phyloP scores from a whole-genome alignment of 2,113 vertebrate genomes.

The Varanus komodoensis region DNA sequence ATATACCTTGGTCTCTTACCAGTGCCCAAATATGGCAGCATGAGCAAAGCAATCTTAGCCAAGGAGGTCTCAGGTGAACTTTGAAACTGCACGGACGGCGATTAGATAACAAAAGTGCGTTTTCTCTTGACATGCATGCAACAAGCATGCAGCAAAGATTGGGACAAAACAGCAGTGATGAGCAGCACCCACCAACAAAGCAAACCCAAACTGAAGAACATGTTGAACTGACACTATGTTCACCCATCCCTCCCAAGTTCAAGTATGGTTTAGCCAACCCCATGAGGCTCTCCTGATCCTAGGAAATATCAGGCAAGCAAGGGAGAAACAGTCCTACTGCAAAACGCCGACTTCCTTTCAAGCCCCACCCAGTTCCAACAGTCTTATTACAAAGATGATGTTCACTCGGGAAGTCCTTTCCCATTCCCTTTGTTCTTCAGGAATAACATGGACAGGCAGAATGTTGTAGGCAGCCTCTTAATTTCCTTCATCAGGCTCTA shows the following conservation, averaged over 20 bases:
- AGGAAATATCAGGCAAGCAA: not conserved
- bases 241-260: conserved; percentile 13
- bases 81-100: not conserved
- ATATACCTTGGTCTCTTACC: not conserved
- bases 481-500: not conserved
- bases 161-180: not conserved
- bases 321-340: not conserved
- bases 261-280: not conserved
- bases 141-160: not conserved
- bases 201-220: conserved; percentile 24
- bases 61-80: conserved; percentile 6
- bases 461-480: conserved; percentile 11
- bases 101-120: conserved; percentile 27
- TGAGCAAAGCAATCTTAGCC: conserved; percentile 8
- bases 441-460: not conserved
- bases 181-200: not conserved
- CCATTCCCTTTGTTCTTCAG: accelerated
- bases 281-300: not conserved
- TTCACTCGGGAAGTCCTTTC: accelerated
- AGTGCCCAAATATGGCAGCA: not conserved
- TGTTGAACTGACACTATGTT: not conserved
- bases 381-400: not conserved
- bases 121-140: not conserved
- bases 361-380: not conserved
- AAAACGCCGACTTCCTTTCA: not conserved